Evolutionary conservation across 2,797 vertebrate species (phyloP), one percentile per base, ranked within the genome.

Genomic region (Scolopax rusticola): DNA sequence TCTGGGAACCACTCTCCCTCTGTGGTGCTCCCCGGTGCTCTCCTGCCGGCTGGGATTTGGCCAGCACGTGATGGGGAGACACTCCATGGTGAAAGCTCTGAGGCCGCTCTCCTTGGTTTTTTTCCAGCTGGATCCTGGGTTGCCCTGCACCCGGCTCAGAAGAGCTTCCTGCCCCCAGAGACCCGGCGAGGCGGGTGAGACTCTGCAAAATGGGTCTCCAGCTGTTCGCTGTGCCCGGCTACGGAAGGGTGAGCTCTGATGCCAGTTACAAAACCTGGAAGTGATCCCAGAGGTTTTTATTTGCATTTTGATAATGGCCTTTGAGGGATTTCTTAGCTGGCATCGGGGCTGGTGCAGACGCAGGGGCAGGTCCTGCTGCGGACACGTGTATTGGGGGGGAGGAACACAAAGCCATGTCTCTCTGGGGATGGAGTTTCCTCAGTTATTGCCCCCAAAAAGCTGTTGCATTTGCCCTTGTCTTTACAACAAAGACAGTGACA

Each of bases 21-120:
- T 0, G 2, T 32, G 30, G 7, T 0, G 0, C 50, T 80, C 33
- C 59, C 0, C 0, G 73, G 53, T 53, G n/a, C 53, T 89, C 81
- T 45, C 43, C 47, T 21, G 56, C 69, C 7, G 8, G 47, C 60
- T 86, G 73, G 60, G 69, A 88, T 90, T 77, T 73, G 54, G 63
- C 45, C 3, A 4, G 64, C 51, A 40, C 0, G 1, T 57, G 69
- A 90, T 5, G 17, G 6, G 0, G 41, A 74, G 54, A 41, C 38
- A 54, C 47, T 83, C 73, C 32, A 20, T 0, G 0, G 54, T 19
- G 32, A 73, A 77, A 53, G 47, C 28, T 54, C 73, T 86, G 41
- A 74, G 64, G 32, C 28, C 0, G 1, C 67, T 68, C 40, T 70
- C n/a, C 77, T 41, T 47, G 19, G 19, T 11, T 21, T 45, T 47